phyloP scores from a whole-genome alignment of 2,888 invertebrate genomes.

The Pristionchus mayeri region DNA sequence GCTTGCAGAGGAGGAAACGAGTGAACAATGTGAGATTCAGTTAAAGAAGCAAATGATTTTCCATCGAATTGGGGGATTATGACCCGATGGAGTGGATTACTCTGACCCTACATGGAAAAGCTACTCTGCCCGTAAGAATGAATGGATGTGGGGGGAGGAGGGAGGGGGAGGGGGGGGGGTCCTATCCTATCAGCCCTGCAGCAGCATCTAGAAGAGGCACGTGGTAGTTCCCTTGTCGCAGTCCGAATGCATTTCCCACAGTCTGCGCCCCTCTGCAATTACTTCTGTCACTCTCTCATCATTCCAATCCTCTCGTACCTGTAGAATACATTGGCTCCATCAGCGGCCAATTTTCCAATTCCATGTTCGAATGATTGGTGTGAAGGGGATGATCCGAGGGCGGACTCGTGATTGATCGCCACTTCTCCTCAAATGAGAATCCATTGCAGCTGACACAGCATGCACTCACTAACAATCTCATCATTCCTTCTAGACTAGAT shows the following conservation, averaged over 20 bases:
- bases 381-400: constrained; percentile 6
- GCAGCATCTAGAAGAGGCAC: constrained; percentile 36
- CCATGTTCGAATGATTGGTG: constrained; percentile 24
- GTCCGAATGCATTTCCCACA: constrained; percentile 36
- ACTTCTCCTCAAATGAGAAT: constrained; percentile 25
- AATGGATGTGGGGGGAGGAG: not conserved
- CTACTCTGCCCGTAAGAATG: not conserved
- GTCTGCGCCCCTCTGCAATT: constrained; percentile 43
- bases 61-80: not conserved
- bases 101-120: constrained; percentile 16
- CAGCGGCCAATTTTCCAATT: constrained; percentile 43
- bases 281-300: not conserved
- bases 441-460: too few relatives aligned
- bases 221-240: constrained; percentile 20
- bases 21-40: not conserved
- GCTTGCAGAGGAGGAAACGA: not conserved
- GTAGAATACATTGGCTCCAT: constrained; percentile 49
- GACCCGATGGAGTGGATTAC: not conserved
- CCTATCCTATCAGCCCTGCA: constrained; percentile 40
- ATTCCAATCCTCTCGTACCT: not conserved
- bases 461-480: not conserved
- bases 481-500: too few relatives aligned
- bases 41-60: too few relatives aligned
- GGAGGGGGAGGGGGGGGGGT: not conserved
- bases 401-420: constrained; percentile 39